A percentile compares a stretch with the other conserved stretches of the same genome.
phyloP scores from a whole-genome alignment of 2,888 invertebrate species.

The Pristionchus japonicus region DNA sequence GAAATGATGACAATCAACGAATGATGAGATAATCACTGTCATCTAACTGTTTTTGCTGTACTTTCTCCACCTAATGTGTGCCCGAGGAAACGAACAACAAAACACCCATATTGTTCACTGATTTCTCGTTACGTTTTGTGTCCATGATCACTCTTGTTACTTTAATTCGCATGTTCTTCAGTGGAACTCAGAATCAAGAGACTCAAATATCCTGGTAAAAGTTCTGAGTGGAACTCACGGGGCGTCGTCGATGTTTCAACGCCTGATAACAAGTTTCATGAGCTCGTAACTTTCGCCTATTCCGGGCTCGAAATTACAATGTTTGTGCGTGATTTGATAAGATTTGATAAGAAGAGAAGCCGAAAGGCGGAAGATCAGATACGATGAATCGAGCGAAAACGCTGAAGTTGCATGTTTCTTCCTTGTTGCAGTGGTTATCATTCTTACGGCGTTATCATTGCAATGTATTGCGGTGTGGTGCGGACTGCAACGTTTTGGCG shows the following conservation, averaged over 20 bases:
- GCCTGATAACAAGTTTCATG: slow-evolving; percentile 5
- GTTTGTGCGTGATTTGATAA: too few relatives aligned
- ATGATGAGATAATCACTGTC: neutral
- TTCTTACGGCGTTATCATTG: too few relatives aligned
- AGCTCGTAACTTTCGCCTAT: neutral
- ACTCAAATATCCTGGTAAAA: neutral
- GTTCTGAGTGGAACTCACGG: neutral
- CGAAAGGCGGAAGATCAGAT: slow-evolving; percentile 2
- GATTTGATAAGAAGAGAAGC: neutral
- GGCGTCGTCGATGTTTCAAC: neutral
- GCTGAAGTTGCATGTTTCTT: neutral
- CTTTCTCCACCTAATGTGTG: neutral
- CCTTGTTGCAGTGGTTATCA: neutral
- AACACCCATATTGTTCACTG: neutral
- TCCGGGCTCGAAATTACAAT: neutral
- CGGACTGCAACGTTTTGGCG: too few relatives aligned
- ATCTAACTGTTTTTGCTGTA: neutral
- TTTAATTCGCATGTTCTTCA: neutral
- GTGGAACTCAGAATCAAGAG: too few relatives aligned
- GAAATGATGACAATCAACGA: neutral
- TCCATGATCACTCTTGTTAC: neutral
- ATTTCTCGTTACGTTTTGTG: neutral
- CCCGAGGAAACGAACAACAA: neutral
- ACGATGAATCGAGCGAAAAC: neutral
- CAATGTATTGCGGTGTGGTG: too few relatives aligned